Base-by-base conservation (phyloP, 2,113 vertebrate species). In the Orthonyx spaldingii region DNA sequence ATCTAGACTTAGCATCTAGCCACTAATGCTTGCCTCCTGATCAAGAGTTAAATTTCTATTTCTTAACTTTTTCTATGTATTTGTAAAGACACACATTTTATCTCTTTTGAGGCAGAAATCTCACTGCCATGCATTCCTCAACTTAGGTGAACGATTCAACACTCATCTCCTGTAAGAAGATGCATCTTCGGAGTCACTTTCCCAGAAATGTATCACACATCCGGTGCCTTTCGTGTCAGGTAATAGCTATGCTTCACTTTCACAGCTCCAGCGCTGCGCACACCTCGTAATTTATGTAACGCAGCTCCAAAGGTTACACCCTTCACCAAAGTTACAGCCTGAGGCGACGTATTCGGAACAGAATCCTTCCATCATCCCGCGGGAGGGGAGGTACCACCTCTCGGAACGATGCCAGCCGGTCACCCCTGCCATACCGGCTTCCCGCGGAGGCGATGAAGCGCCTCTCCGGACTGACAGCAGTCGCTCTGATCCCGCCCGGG, bases 391-490 rank as follows among this genome's bases (percentile, higher is more conserved):
- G 22, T 0, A 11, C 0, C 13, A 4, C 17, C 64, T 32, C 77
- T 12, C 2, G 2, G 11, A 16, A 10, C 15, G 13, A 59, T 30
- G 26, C 4, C 49, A 14, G 33, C 16, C 63, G 4, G 22, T 5
- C 42, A 24, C 28, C 21, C 13, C 22, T 2, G 24, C 3, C 8
- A 11, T 0, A 4, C 50, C 0, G 17, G 15, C 24, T 30, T 55
- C 1, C n/a, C 8, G 8, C 1, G 14, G 0, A 0, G 18, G 1
- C 20, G 26, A 15, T 1, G 35, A 17, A 33, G 28, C 32, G 9
- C 18, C 26, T 2, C 61, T 5, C 8, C 22, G 22, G 19, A 10
- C 28, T 1, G 35, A 6, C 32, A 16, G 47, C 74, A 18, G n/a
- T 15, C 6, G 11, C n/a, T 46, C 23, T 7, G 8, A 4, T 11